Evolutionary conservation across 2,888 invertebrate genomes (phyloP).

Genomic region (Chymomyza procnemis): DNA sequence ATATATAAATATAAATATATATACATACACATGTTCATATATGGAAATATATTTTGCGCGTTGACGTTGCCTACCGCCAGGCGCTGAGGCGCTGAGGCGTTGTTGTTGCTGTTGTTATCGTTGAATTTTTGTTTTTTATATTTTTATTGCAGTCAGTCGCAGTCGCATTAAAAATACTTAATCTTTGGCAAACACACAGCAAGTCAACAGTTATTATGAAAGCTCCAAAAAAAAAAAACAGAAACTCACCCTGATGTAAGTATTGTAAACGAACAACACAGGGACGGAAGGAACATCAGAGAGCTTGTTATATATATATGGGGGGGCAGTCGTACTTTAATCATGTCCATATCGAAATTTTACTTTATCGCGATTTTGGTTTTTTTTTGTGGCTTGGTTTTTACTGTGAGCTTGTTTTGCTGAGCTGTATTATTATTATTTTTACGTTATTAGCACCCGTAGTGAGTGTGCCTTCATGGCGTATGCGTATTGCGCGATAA

Average conservation of each 20-base stretch:
- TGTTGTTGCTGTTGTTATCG: constrained; percentile 45
- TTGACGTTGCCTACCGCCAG: constrained; percentile 21
- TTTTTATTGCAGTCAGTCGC: constrained; percentile 58
- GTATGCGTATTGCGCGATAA: constrained; percentile 70
- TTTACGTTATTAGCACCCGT: constrained; percentile 70
- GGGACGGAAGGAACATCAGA: constrained; percentile 4
- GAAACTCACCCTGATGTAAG: background rate
- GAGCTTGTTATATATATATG: constrained; percentile 5
- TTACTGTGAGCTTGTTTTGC: constrained; percentile 29
- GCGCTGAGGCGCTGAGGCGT: constrained; percentile 1
- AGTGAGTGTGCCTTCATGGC: constrained; percentile 57
- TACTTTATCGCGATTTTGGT: constrained; percentile 65
- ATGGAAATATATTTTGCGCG: constrained; percentile 63
- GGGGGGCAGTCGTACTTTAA: constrained; percentile 45
- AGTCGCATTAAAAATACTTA: constrained; percentile 74
- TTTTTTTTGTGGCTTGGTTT: constrained; percentile 17
- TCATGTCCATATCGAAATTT: constrained; percentile 69
- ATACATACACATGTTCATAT: constrained; percentile 27
- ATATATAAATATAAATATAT: constrained; percentile 8
- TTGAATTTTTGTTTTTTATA: constrained; percentile 72
- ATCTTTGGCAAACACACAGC: constrained; percentile 48
- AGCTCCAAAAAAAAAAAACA: background rate
- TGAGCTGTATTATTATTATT: constrained; percentile 47
- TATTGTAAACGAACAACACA: background rate
- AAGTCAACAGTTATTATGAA: constrained; percentile 47